These are phyloP conservation scores for Helicoverpa assulta DNA, from an alignment of 2,888 invertebrate genomes.

Conservation along the genomic window DNA sequence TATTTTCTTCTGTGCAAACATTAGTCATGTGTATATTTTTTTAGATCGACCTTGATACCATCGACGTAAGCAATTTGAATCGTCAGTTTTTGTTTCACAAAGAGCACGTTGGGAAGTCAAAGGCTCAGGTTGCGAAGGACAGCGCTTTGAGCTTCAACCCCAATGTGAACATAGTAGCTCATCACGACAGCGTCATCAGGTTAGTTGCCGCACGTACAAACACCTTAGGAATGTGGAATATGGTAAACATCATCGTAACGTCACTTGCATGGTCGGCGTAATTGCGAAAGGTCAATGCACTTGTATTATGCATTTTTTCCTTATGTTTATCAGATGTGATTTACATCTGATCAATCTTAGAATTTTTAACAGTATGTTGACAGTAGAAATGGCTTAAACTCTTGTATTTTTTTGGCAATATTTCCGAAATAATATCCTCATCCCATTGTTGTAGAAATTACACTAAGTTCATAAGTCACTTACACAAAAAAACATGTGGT, in stretches of 20 bases:
- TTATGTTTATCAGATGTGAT: background rate
- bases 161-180: slow-evolving; percentile 95
- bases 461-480: no score
- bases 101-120: slow-evolving; percentile 99
- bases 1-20: background rate
- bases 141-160: slow-evolving; percentile 97
- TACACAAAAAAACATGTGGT: no score
- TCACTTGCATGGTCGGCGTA: slow-evolving; percentile 8
- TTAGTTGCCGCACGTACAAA: slow-evolving; percentile 75
- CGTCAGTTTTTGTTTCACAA: slow-evolving; percentile 99
- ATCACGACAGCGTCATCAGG: slow-evolving; percentile 98
- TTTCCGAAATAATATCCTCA: no score
- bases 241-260: slow-evolving; percentile 31
- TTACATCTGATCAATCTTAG: background rate
- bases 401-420: no score
- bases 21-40: slow-evolving; percentile 73
- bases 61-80: slow-evolving; percentile 99
- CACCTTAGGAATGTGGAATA: background rate
- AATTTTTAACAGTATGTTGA: no score
- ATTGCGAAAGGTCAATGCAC: slow-evolving; percentile 43
- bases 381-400: no score
- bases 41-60: slow-evolving; percentile 99
- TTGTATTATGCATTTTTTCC: slow-evolving; percentile 6
- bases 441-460: no score
- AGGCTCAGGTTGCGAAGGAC: slow-evolving; percentile 97